Conservation (phyloP, 2,888 invertebrate genomes). For the Torymus aiolomorphi region DNA sequence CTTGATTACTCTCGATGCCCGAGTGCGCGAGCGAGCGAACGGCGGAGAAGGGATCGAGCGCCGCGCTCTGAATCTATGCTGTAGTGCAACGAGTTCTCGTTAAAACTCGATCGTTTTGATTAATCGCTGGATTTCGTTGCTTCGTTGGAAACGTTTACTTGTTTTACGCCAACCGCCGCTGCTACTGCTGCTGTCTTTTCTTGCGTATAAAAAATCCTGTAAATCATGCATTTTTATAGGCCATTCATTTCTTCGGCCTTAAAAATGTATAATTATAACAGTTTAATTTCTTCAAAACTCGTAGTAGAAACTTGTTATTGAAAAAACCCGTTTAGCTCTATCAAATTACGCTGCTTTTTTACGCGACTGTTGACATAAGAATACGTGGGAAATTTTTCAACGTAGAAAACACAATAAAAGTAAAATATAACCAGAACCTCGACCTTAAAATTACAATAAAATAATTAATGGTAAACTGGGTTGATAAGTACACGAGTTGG, state of each 20-base stretch:
- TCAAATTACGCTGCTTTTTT: constrained; percentile 27
- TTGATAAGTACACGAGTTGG: too few relatives aligned
- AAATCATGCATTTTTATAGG: constrained; percentile 56
- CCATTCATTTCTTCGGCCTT: constrained; percentile 34
- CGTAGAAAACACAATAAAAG: not conserved
- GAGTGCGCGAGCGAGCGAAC: constrained; percentile 1
- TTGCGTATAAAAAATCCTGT: constrained; percentile 39
- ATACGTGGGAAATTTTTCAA: constrained; percentile 9
- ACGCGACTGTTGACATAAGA: not conserved
- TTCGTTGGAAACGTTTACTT: constrained; percentile 50
- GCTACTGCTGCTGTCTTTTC: constrained; percentile 1
- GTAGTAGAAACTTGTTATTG: constrained; percentile 34
- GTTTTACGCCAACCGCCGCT: constrained; percentile 18
- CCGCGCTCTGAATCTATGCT: constrained; percentile 50
- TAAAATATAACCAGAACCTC: not conserved
- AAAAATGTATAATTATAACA: constrained; percentile 47
- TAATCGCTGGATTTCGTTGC: constrained; percentile 59
- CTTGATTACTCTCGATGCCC: constrained; percentile 72
- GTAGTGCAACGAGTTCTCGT: constrained; percentile 60
- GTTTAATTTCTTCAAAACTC: constrained; percentile 46
- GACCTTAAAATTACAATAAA: too few relatives aligned
- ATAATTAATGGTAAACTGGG: too few relatives aligned
- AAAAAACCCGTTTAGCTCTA: constrained; percentile 38
- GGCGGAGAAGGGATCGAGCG: constrained; percentile 27
- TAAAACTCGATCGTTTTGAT: constrained; percentile 62